phyloP scores from a whole-genome alignment of 2,113 vertebrate genomes.

The Notarius quadriscutis region DNA sequence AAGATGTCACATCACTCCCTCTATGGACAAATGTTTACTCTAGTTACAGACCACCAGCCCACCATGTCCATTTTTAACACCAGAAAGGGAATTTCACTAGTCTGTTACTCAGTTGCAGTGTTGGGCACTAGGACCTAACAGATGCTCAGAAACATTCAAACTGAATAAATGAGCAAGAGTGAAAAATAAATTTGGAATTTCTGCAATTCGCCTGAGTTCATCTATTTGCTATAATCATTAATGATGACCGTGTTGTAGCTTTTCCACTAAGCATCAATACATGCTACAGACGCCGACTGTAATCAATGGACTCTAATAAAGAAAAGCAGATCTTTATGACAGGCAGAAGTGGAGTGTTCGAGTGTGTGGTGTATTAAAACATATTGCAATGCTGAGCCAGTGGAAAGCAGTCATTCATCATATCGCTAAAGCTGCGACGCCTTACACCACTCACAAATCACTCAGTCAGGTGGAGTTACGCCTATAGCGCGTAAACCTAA shows the following conservation, averaged over 20 bases:
- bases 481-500: slow-evolving; percentile 48
- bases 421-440: slow-evolving; percentile 58
- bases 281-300: slow-evolving; percentile 61
- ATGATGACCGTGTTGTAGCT: slow-evolving; percentile 58
- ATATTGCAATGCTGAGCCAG: slow-evolving; percentile 67
- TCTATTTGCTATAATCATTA: slow-evolving; percentile 62
- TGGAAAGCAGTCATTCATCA: slow-evolving; percentile 70
- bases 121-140: slow-evolving; percentile 19
- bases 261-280: slow-evolving; percentile 62
- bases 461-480: neutral
- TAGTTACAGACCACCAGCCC: slow-evolving; percentile 29
- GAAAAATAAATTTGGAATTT: neutral
- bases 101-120: slow-evolving; percentile 9
- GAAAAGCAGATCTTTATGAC: slow-evolving; percentile 60
- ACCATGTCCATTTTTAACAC: slow-evolving; percentile 31
- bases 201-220: neutral
- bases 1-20: slow-evolving; percentile 32
- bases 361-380: slow-evolving; percentile 66
- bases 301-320: slow-evolving; percentile 76
- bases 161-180: slow-evolving; percentile 6
- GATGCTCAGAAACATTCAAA: neutral
- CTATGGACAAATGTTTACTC: slow-evolving; percentile 31
- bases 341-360: slow-evolving; percentile 57
- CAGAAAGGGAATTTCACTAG: slow-evolving; percentile 6
- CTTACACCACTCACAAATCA: slow-evolving; percentile 61